Base-by-base conservation (phyloP, 2,888 invertebrate species). In the Caenorhabditis sp. region DNA sequence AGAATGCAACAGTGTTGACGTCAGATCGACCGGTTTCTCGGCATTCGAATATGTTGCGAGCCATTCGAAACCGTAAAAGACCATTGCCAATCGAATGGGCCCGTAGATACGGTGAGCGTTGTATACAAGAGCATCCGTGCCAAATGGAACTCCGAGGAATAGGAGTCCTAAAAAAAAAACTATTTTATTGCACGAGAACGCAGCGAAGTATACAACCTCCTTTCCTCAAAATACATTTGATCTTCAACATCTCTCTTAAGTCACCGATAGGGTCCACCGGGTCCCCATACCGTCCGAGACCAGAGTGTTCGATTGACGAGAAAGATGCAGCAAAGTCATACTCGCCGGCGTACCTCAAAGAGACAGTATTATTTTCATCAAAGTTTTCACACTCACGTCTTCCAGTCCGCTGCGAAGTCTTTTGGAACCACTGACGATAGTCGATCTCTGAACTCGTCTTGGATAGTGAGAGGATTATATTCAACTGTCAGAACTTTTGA, bases 271-370 rank as follows among this genome's bases (percentile, higher is more conserved):
- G 82, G 47, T 85, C 85, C 5, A 61, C 26, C 12, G 85, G 82
- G 31, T 85, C 85, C 4, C 85, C 85, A 59, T 82, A 85, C 24
- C 84, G 31, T 31, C 77, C 76, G 6, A 85, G 44, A 22, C 85
- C 85, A 35, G 81, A 81, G 41, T 85, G 85, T n/a, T 85, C 85
- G 19, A 54, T 54, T 0, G 54, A 54, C 26, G 54, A 54, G 14
- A 24, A 26, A 1, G 26, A 54, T 1, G 49, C 75, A 12, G 66
- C 79, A 44, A 82, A 85, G 68, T 85, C 85, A 24, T 80, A 85
- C 8, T 54, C 16, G 0, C 28, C 74, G 0, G 66, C 49, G 59
- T 79, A 70, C 47, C 56, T 51, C n/a, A 19, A 47, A 24, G 5
- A n/a, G n/a, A n/a, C n/a, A n/a, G n/a, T n/a, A n/a, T n/a, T 12